These are phyloP conservation scores for Saturnia pavonia DNA, from an alignment of 2,888 invertebrate genomes.

Conservation along the genomic window DNA sequence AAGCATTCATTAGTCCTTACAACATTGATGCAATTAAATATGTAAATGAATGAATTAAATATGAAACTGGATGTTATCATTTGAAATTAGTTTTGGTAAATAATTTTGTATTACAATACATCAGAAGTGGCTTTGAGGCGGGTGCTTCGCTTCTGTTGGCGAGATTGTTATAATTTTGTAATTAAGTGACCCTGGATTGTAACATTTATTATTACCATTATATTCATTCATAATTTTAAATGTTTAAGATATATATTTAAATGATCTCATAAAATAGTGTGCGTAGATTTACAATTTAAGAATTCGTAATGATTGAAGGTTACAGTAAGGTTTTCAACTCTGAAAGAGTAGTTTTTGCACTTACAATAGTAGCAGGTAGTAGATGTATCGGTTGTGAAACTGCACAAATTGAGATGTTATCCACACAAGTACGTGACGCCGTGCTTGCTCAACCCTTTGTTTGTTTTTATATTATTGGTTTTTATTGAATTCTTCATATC, in stretches of 20 bases:
- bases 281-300: not conserved
- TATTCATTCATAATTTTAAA: not conserved
- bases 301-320: not conserved
- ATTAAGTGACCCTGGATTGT: not conserved
- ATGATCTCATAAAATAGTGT: not conserved
- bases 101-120: not conserved
- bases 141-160: not conserved
- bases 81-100: not conserved
- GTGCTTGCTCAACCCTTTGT: constrained; percentile 60
- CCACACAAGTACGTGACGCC: constrained; percentile 43
- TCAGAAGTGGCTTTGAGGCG: not conserved
- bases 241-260: not conserved
- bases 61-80: not conserved
- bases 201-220: not conserved
- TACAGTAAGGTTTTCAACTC: not conserved
- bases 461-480: constrained; percentile 42
- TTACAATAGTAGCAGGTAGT: constrained; percentile 6
- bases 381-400: constrained; percentile 30
- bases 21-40: not conserved
- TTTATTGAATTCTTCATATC: constrained; percentile 51
- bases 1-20: not conserved
- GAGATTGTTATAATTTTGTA: not conserved
- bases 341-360: not conserved
- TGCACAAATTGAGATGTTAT: constrained; percentile 59
- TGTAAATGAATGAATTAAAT: not conserved